Evolutionary conservation across 1,140 invertebrate species (phyloP).

Genomic region (Psix sp.): DNA sequence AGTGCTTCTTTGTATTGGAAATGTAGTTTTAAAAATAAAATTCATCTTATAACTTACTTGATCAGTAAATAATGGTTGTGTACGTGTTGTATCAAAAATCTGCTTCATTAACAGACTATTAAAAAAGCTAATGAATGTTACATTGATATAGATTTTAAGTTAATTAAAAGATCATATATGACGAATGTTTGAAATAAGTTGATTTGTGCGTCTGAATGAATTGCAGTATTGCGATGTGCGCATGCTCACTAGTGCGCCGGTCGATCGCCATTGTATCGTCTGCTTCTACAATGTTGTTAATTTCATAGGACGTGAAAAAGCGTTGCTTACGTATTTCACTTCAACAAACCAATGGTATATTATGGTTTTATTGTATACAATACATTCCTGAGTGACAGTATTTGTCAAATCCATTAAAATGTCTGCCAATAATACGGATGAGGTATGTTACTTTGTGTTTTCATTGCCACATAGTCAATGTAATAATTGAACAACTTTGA

Average conservation of each 20-base stretch:
- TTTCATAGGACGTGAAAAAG: slow-evolving; percentile 28
- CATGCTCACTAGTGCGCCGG: slow-evolving; percentile 60
- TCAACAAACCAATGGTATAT: no score
- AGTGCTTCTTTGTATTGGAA: no score
- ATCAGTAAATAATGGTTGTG: no score
- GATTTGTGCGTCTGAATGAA: slow-evolving; percentile 37
- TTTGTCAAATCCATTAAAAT: slow-evolving; percentile 47
- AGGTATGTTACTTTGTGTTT: slow-evolving; percentile 38
- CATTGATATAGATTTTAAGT: no score
- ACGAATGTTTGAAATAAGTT: slow-evolving; percentile 18
- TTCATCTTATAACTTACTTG: no score
- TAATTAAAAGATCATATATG: no score
- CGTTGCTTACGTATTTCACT: no score
- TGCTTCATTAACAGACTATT: no score
- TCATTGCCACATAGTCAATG: slow-evolving; percentile 32
- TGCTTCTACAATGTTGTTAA: slow-evolving; percentile 54
- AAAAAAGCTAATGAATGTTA: no score
- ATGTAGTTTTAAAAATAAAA: no score
- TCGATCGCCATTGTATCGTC: slow-evolving; percentile 64
- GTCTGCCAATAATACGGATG: slow-evolving; percentile 53
- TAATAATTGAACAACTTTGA: no score
- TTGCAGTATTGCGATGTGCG: slow-evolving; percentile 40
- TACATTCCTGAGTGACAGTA: slow-evolving; percentile 30
- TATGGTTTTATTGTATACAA: slow-evolving; percentile 5
- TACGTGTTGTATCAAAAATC: no score